Evolutionary conservation across 1,140 invertebrate species (phyloP), one percentile per base, ranked within the genome.

Genomic region (Coboldia fuscipes): DNA sequence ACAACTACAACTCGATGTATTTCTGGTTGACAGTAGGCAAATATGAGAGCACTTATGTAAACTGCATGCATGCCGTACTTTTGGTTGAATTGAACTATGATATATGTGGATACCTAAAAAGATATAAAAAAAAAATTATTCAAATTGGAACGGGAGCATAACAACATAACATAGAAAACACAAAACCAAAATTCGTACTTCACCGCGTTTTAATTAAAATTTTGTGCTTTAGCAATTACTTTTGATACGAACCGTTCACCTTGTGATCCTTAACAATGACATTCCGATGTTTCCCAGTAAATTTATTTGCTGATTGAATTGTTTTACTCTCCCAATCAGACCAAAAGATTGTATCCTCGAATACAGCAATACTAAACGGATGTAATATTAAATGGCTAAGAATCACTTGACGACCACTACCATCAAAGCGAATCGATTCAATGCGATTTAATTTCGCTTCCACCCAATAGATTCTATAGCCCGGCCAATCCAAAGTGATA

Each of bases 281-380:
- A 2, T 57, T 55, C 40, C 63, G 62, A 37, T 70, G 53, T 46
- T 70, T 69, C 0, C 69, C 66, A 3, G 61, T 68, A 36, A 75
- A 67, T 47, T 80, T 82, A 42, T 81, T 60, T 16, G 70, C 73
- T 0, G 61, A 61, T 41, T 72, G 62, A 18, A 81, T 63, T 13
- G 65, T 66, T 39, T 68, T 64, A 0, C 66, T 65, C 0, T 54
- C 51, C 68, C 74, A 78, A 47, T 92, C 84, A 29, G 74, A 83
- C 82, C 86, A 93, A 46, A 76, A 93, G 1, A 94, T 45, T 9
- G 58, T 65, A 54, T 90, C 73, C 54, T 90, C 86, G 51, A 90
- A 93, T 3, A 94, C 68, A 0, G 74, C 66, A 30, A 96, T 59
- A 0, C 78, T 71, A 50, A 78, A 85, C 0, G 86, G 85, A 57